phyloP scores from a whole-genome alignment of 1,140 invertebrate genomes.

The Acyrthosiphon pisum region DNA sequence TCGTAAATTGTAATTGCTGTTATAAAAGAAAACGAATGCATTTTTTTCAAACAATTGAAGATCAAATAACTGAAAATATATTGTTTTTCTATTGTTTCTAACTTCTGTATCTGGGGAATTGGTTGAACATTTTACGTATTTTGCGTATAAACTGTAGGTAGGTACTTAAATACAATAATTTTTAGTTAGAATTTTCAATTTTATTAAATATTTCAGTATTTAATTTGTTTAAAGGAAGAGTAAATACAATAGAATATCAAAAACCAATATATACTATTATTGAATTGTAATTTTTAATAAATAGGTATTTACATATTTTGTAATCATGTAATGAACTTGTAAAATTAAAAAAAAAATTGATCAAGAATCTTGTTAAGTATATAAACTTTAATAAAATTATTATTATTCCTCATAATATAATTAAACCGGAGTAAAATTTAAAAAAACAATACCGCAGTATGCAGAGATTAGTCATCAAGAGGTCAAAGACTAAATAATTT shows the following conservation, averaged over 20 bases:
- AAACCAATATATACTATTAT: not conserved
- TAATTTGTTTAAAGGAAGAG: not conserved
- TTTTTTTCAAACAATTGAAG: not conserved
- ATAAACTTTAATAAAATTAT: not conserved
- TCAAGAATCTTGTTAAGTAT: not conserved
- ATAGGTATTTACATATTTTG: not conserved
- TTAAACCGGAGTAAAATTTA: not conserved
- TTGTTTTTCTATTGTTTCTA: not conserved
- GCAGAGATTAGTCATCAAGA: not conserved
- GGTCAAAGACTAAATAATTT: not conserved
- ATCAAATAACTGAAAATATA: not conserved
- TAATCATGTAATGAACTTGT: not conserved
- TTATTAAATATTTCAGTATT: not conserved
- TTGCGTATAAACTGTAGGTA: no score
- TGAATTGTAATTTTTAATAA: not conserved
- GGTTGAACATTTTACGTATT: not conserved
- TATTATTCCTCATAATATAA: not conserved
- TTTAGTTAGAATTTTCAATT: not conserved
- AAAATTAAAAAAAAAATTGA: not conserved
- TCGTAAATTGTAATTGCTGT: not conserved
- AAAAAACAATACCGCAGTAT: not conserved
- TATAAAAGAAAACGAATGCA: not conserved
- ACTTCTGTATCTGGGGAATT: not conserved
- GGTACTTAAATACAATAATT: not conserved
- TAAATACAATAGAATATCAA: not conserved